These are phyloP conservation scores for Catajapyx aquilonaris DNA, from an alignment of 1,140 invertebrate species.

Conservation along the genomic window DNA sequence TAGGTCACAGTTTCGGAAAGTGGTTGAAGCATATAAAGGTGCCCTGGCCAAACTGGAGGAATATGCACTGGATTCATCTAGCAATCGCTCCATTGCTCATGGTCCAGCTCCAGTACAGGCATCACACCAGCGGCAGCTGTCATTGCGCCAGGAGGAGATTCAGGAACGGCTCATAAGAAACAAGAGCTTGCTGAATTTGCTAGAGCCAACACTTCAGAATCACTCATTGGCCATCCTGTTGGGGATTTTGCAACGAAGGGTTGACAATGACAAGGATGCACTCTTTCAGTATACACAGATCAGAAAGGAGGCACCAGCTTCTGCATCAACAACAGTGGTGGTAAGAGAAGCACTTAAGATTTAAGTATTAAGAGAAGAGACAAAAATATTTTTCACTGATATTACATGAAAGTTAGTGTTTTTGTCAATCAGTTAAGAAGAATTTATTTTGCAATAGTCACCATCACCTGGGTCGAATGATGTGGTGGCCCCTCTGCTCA, in stretches of 20 bases:
- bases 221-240: slow-evolving; percentile 31
- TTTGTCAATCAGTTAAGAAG: no score
- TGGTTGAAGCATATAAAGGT: slow-evolving; percentile 66
- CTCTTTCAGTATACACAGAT: slow-evolving; percentile 46
- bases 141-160: slow-evolving; percentile 49
- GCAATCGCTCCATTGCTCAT: slow-evolving; percentile 22
- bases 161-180: slow-evolving; percentile 80
- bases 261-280: slow-evolving; percentile 46
- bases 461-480: no score
- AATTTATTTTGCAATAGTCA: no score
- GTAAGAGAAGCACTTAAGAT: no score
- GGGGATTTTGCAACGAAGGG: slow-evolving; percentile 34
- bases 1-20: slow-evolving; percentile 49
- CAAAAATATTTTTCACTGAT: no score
- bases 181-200: slow-evolving; percentile 63
- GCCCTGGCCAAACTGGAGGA: slow-evolving; percentile 73
- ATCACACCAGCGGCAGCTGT: slow-evolving; percentile 70
- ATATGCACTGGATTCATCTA: slow-evolving; percentile 28
- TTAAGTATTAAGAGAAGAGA: no score
- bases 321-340: slow-evolving; percentile 9
- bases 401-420: no score
- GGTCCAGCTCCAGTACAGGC: slow-evolving; percentile 63
- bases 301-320: slow-evolving; percentile 45
- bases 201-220: slow-evolving; percentile 40
- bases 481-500: slow-evolving; percentile 51